Conservation (phyloP, 2,113 vertebrate genomes). For the Ammodytes dubius region DNA sequence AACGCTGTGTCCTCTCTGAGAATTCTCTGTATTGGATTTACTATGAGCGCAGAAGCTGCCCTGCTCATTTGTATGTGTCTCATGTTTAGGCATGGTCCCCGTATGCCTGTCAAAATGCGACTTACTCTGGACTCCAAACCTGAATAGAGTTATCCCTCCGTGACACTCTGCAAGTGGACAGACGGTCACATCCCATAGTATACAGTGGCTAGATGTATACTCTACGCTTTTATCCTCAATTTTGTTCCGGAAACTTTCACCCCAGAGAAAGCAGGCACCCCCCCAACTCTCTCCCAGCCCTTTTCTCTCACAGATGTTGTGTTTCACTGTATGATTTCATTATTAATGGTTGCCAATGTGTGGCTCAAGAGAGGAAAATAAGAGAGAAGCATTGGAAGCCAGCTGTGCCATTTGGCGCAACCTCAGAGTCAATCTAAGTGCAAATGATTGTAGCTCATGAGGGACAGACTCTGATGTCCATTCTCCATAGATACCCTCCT, state of each 20-base stretch:
- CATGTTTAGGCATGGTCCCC: slow-evolving; percentile 39
- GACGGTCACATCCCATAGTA: slow-evolving; percentile 56
- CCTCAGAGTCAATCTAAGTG: slow-evolving; percentile 83
- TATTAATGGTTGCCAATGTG: slow-evolving; percentile 72
- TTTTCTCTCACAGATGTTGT: slow-evolving; percentile 69
- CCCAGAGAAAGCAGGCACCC: slow-evolving; percentile 53
- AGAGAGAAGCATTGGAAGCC: slow-evolving; percentile 52
- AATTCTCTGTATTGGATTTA: slow-evolving; percentile 68
- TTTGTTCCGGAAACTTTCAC: slow-evolving; percentile 60
- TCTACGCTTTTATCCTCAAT: slow-evolving; percentile 64
- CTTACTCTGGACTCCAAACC: slow-evolving; percentile 62
- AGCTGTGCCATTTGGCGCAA: slow-evolving; percentile 76
- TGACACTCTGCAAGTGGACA: slow-evolving; percentile 53
- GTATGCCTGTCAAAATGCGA: slow-evolving; percentile 63
- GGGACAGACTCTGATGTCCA: slow-evolving; percentile 74
- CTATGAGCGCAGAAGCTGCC: slow-evolving; percentile 32
- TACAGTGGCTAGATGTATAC: slow-evolving; percentile 57
- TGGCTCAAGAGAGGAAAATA: slow-evolving; percentile 51
- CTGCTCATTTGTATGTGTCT: slow-evolving; percentile 68
- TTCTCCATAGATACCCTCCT: slow-evolving; percentile 68
- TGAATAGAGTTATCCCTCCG: slow-evolving; percentile 68
- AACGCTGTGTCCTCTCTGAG: slow-evolving; percentile 63
- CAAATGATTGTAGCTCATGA: slow-evolving; percentile 82
- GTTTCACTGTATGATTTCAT: slow-evolving; percentile 74
- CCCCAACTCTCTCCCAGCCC: slow-evolving; percentile 59